Evolutionary conservation across 2,113 vertebrate species (phyloP), one percentile per base, ranked within the genome.

Genomic region (Cyanocitta stelleri): DNA sequence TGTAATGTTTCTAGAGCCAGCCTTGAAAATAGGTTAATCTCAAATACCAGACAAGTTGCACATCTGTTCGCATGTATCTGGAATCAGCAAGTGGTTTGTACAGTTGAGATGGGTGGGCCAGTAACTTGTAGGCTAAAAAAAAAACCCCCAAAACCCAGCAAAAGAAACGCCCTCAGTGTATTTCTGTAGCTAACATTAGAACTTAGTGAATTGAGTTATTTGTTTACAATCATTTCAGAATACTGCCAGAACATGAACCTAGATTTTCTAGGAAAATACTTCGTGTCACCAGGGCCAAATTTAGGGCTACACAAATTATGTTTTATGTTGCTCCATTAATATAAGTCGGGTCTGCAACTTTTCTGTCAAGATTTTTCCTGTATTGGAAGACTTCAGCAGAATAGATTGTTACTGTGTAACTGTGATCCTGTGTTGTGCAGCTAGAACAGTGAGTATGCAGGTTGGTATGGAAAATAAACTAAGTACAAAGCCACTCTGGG

Each of bases 141-240:
- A 51, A 11, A 1, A 1, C 2, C 5, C 4, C 3, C 58, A 37
- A 13, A 71, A 9, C 1, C 3, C 14, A 73, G 37, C 16, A 75
- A 55, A 72, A 73, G 33, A 41, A 73, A 62, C 13, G 22, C 19
- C 9, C 49, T 80, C 24, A 63, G 4, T 43, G 6, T 55, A 7
- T 52, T 89, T 86, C 32, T 80, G 6, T 69, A 73, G 37, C 15
- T 69, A 41, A 19, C 58, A 20, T 13, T 77, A 39, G 54, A 49
- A 48, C 13, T 62, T 52, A 22, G 15, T n/a, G 27, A 69, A 37
- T 32, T 83, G 43, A 37, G 7, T 63, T 75, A 16, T 51, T 95
- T 85, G 8, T 58, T 72, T 33, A 10, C 26, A n/a, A 33, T 88
- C 3, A 23, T 58, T 90, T 74, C 43, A 71, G 17, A 71, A 33